Evolutionary conservation across 2,113 vertebrate genomes (phyloP).

Genomic region (Acinonyx jubatus): DNA sequence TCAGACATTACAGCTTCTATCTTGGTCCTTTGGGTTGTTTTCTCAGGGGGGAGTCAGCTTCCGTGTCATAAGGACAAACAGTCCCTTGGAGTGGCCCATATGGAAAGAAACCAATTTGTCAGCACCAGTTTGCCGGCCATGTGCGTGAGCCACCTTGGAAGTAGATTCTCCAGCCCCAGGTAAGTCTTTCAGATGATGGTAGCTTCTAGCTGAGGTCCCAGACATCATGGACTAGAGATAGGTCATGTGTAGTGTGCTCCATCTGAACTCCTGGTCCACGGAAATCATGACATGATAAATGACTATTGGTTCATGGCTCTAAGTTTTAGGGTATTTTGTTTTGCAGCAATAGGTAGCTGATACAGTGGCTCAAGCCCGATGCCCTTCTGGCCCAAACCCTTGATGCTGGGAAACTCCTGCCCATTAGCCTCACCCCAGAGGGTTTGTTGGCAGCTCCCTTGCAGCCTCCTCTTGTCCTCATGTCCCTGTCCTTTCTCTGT

Average conservation of each 20-base stretch:
- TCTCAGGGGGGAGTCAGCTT: background rate
- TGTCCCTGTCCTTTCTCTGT: background rate
- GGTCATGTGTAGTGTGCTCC: background rate
- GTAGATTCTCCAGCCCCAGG: background rate
- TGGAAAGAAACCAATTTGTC: no score
- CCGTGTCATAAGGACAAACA: background rate
- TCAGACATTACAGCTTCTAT: background rate
- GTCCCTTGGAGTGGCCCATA: background rate
- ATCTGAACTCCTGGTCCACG: background rate
- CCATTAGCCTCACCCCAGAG: background rate
- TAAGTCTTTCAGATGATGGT: background rate
- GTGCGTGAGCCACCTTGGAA: background rate
- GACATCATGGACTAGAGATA: no score
- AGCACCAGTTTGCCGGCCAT: background rate
- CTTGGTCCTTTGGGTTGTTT: background rate
- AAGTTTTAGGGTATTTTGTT: background rate
- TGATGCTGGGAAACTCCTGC: background rate
- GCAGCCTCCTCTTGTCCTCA: background rate
- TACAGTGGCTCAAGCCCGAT: background rate
- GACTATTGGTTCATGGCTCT: background rate
- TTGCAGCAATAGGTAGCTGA: background rate
- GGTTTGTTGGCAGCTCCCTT: background rate
- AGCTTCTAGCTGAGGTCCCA: background rate
- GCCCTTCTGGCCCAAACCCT: background rate
- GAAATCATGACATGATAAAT: background rate